These are phyloP conservation scores for Drosophila bipectinata DNA, from an alignment of 1,140 invertebrate species.

Conservation along the genomic window DNA sequence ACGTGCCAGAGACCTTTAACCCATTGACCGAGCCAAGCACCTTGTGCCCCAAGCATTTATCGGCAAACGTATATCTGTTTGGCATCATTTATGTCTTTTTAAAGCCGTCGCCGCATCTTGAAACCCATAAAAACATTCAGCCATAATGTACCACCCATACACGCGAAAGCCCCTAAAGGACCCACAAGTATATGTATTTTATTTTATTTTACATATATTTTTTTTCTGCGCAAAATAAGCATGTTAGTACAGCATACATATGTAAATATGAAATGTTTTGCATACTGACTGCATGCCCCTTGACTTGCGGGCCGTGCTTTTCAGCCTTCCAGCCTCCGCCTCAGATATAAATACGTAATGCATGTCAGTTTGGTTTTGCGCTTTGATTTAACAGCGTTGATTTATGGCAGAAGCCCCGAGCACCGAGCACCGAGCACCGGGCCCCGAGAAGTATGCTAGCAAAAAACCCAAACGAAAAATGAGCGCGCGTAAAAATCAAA, in stretches of 20 bases:
- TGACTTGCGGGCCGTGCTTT: slow-evolving; percentile 13
- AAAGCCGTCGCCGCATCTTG: slow-evolving; percentile 54
- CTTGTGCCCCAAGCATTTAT: slow-evolving; percentile 51
- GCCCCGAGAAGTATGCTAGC: slow-evolving; percentile 33
- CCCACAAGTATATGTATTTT: slow-evolving; percentile 5
- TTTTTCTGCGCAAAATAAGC: slow-evolving; percentile 15
- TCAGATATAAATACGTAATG: slow-evolving; percentile 75
- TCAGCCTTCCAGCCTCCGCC: slow-evolving; percentile 23
- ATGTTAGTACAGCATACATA: neutral
- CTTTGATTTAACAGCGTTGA: slow-evolving; percentile 80
- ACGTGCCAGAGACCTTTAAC: slow-evolving; percentile 47
- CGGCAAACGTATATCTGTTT: slow-evolving; percentile 39
- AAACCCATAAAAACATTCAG: slow-evolving; percentile 62
- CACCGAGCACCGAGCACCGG: neutral
- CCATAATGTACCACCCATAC: slow-evolving; percentile 31
- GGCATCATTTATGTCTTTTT: slow-evolving; percentile 73
- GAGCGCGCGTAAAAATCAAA: slow-evolving; percentile 31
- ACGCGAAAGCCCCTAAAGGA: slow-evolving; percentile 24
- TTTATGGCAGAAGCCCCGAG: slow-evolving; percentile 49
- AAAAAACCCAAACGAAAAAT: slow-evolving; percentile 12
- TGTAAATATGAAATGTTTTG: slow-evolving; percentile 31
- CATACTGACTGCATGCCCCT: slow-evolving; percentile 26
- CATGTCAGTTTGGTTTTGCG: slow-evolving; percentile 77
- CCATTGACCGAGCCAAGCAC: slow-evolving; percentile 46
- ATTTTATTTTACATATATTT: slow-evolving; percentile 8